Conservation (phyloP, 2,797 vertebrate species). For the Pristis pectinata region DNA sequence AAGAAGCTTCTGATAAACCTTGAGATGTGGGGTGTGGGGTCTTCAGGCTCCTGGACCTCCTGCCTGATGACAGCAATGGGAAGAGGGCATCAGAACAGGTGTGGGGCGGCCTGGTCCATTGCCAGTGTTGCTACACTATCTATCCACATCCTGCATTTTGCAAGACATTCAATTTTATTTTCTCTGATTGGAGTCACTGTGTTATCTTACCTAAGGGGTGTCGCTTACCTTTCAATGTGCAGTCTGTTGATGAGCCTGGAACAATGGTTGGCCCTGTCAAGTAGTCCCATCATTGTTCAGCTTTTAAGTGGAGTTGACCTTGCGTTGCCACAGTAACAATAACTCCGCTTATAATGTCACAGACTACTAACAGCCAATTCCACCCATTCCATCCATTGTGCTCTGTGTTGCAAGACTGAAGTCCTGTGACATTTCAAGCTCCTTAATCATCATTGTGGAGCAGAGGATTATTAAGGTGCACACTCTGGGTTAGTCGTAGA, state of each 20-base stretch:
- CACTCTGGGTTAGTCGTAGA: slow-evolving; percentile 11
- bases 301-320: background rate
- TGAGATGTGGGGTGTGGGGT: no score
- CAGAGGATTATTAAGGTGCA: background rate
- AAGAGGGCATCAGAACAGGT: no score
- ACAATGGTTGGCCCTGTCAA: background rate
- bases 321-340: background rate
- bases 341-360: background rate
- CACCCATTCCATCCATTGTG: background rate
- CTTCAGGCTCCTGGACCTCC: no score
- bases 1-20: no score
- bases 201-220: background rate
- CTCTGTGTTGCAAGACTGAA: background rate
- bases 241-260: background rate
- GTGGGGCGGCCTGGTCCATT: background rate
- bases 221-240: background rate
- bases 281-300: background rate
- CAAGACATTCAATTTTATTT: background rate
- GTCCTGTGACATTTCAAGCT: background rate
- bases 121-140: background rate
- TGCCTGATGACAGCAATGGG: no score
- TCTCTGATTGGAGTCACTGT: background rate
- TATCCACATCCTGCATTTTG: no score
- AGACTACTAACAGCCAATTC: background rate
- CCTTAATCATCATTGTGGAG: slow-evolving; percentile 2